Evolutionary conservation across 1,140 invertebrate species (phyloP).

Genomic region (Amphibalanus amphitrite): DNA sequence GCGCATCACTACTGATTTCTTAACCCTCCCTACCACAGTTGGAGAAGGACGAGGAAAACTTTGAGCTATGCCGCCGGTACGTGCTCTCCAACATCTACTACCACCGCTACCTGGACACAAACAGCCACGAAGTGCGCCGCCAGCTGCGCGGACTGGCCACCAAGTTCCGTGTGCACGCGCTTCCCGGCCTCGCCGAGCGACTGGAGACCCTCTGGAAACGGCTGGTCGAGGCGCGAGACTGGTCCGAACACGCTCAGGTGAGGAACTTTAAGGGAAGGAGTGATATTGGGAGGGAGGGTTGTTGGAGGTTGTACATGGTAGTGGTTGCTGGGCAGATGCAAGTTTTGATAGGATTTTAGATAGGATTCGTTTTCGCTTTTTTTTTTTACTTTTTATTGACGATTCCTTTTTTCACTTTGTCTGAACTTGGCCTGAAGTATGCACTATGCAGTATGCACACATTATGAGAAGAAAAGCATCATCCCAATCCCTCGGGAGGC

Average conservation of each 20-base stretch:
- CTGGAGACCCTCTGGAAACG: background rate
- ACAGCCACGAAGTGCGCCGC: background rate
- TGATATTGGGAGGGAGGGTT: no score
- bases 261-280: background rate
- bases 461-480: no score
- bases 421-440: no score
- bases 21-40: background rate
- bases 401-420: no score
- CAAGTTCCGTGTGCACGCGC: conserved; percentile 2
- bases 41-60: background rate
- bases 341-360: no score
- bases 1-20: no score
- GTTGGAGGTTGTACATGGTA: no score
- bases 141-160: background rate
- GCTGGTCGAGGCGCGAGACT: background rate
- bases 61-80: background rate
- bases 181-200: background rate
- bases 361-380: no score
- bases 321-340: no score
- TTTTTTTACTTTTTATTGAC: no score
- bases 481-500: no score
- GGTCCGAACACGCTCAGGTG: background rate
- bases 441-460: no score
- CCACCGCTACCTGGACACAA: conserved; percentile 1
- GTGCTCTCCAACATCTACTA: conserved; percentile 2